Evolutionary conservation across 2,113 vertebrate species (phyloP).

Genomic region (Merops nubicus): DNA sequence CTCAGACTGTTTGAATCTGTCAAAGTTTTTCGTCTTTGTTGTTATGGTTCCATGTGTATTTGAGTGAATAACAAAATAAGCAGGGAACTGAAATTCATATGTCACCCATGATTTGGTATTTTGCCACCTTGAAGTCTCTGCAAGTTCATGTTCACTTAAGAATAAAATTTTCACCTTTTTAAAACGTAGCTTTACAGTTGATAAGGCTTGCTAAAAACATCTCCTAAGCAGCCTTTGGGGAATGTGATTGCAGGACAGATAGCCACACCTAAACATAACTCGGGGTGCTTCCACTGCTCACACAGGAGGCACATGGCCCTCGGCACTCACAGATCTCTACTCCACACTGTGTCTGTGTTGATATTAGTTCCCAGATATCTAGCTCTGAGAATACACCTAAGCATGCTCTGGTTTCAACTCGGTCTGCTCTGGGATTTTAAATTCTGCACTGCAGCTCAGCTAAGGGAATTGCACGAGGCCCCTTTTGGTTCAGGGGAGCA

Average conservation of each 20-base stretch:
- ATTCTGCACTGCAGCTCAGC: neutral
- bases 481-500: neutral
- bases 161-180: neutral
- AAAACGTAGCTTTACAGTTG: neutral
- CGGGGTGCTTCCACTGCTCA: neutral
- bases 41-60: neutral
- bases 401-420: neutral
- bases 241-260: neutral
- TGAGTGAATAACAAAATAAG: neutral
- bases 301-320: rapidly evolving
- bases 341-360: neutral
- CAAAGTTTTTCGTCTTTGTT: neutral
- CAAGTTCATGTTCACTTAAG: neutral
- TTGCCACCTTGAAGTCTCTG: neutral
- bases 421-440: neutral
- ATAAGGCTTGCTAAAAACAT: neutral
- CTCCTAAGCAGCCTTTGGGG: neutral
- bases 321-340: rapidly evolving
- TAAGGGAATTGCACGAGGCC: neutral
- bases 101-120: neutral
- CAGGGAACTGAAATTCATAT: neutral
- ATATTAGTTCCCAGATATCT: neutral
- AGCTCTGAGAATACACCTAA: neutral
- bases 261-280: neutral
- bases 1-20: neutral